Evolutionary conservation across 2,888 invertebrate genomes (phyloP).

Genomic region (Linyphia triangularis): DNA sequence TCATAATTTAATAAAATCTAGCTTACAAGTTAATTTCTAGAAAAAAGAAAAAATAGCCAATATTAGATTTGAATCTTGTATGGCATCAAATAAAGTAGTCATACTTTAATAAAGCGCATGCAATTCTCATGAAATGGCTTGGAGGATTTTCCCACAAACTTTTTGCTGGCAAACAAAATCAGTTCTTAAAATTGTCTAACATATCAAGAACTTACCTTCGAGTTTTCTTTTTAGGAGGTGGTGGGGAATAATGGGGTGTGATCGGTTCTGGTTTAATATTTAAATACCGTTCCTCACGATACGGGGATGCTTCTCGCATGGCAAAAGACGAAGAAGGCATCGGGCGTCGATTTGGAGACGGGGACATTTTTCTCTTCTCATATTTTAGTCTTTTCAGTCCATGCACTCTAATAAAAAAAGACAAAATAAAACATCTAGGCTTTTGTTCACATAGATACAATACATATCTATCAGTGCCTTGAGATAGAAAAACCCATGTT

Average conservation of each 20-base stretch:
- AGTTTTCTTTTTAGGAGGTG: conserved; percentile 34
- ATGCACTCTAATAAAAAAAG: conserved; percentile 20
- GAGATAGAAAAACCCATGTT: not conserved
- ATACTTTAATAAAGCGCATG: too few relatives aligned
- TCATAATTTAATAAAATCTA: too few relatives aligned
- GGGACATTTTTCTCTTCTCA: conserved; percentile 42
- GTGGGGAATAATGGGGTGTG: conserved; percentile 3
- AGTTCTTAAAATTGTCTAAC: not conserved
- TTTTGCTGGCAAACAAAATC: too few relatives aligned
- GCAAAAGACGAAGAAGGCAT: conserved; percentile 1
- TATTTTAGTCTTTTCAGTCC: conserved; percentile 32
- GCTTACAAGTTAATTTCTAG: too few relatives aligned
- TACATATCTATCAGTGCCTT: not conserved
- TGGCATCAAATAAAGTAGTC: too few relatives aligned
- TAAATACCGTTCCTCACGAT: conserved; percentile 34
- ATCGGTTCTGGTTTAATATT: not conserved
- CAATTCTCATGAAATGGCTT: too few relatives aligned
- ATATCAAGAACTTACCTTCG: conserved; percentile 12
- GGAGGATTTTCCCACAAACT: too few relatives aligned
- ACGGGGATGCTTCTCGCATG: not conserved
- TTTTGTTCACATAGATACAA: not conserved
- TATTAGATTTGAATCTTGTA: too few relatives aligned
- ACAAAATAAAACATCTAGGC: not conserved
- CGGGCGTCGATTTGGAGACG: conserved; percentile 23
- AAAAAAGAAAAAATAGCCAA: too few relatives aligned